A percentile compares a stretch with the other conserved stretches of the same genome.
Evolutionary conservation across 2,888 invertebrate genomes (phyloP).

Genomic region (Ennomos fuscantarius): DNA sequence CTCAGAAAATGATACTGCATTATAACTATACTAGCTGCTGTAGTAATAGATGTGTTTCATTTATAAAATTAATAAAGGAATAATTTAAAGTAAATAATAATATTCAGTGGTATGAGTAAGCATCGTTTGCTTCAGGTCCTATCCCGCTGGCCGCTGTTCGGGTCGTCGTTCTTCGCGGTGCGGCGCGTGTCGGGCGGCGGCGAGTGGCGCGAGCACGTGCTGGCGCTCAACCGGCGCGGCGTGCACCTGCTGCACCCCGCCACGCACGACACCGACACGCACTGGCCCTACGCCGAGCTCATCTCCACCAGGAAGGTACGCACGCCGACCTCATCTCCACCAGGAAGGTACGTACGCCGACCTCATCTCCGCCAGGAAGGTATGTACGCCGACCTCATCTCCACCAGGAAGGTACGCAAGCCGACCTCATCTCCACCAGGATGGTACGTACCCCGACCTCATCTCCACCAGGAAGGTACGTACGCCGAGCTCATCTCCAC

Average conservation of each 20-base stretch:
- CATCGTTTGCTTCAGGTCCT: slow-evolving; percentile 87
- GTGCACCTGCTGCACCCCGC: slow-evolving; percentile 96
- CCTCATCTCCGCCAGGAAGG: no score
- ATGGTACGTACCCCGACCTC: slow-evolving; percentile 81
- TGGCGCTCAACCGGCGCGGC: slow-evolving; percentile 97
- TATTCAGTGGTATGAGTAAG: no score
- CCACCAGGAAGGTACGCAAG: slow-evolving; percentile 95
- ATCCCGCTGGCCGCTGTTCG: slow-evolving; percentile 98
- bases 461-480: no score
- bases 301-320: slow-evolving; percentile 96
- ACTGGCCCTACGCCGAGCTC: slow-evolving; percentile 97
- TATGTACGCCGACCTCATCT: slow-evolving; percentile 95
- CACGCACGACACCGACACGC: slow-evolving; percentile 96
- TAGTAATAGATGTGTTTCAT: no score
- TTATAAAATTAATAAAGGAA: no score
- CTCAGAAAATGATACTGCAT: no score
- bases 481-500: no score
- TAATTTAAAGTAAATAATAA: no score
- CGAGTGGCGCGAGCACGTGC: slow-evolving; percentile 94
- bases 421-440: slow-evolving; percentile 97
- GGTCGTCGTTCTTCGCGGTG: slow-evolving; percentile 98
- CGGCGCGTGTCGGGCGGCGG: slow-evolving; percentile 89
- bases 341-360: no score
- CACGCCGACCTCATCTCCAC: no score
- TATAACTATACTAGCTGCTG: no score